Evolutionary conservation across 2,797 vertebrate species (phyloP), one percentile per base, ranked within the genome.

Genomic region (Dromococcyx pavoninus): DNA sequence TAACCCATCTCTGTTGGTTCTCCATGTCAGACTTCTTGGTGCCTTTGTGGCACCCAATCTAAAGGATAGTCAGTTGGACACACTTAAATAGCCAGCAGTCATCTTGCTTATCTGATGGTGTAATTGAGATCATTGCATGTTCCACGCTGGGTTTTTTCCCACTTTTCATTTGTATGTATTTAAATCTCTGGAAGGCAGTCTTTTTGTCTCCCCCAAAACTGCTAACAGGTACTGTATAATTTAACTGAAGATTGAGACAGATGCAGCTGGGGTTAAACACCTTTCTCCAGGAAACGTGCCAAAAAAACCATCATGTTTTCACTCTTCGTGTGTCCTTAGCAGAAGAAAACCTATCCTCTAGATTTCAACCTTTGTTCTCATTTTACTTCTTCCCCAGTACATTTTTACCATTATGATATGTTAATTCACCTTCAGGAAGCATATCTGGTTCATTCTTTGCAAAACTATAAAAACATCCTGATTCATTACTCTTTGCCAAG

Each of bases 1-100:
- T 71, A 93, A 61, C 28, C 48, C 72, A 87, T 74, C 78, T 48
- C 65, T 77, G 50, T 19, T 7, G 2, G 35, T 6, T 62, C 62
- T 69, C 37, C 15, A 13, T 73, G 51, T 25, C 61, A 86, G 72
- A 76, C 25, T 24, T 56, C 70, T n/a, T 21, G 56, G 33, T 46
- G 73, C 23, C 5, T 53, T 44, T 43, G 58, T 22, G 44, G 46
- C 0, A 0, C 43, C 43, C n/a, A 37, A 21, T 30, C 50, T 61
- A 30, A 76, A 17, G 4, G 25, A 21, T 9, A 12, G 35, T 46
- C 4, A 71, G 74, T 62, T 18, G 2, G 3, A 37, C 39, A 27
- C 53, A 28, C 46, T 6, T 10, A 46, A 71, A 72, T 23, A 75
- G n/a, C 15, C 50, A 15, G 22, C 1, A 1, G 39, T 32, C 53